Evolutionary conservation across 2,888 invertebrate genomes (phyloP), one percentile per base, ranked within the genome.

Genomic region (Sarcophaga carnaria): DNA sequence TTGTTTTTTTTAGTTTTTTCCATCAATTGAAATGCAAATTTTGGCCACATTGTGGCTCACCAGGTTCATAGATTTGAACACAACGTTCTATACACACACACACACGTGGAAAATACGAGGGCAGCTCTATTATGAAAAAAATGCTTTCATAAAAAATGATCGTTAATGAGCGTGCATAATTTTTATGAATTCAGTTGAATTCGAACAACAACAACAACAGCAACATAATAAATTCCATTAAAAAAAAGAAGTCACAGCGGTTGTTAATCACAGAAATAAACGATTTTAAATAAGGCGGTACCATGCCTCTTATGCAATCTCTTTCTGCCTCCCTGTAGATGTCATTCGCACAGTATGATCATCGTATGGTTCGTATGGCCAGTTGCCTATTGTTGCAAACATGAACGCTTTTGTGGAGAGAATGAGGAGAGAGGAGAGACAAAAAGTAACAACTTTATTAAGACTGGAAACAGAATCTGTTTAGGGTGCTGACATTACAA

Each of bases 11-110:
- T 22, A 78, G 54, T 71, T 84, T 14, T 49, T 49, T 49, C 54
- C 66, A 14, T n/a, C 75, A 47, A 84, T 87, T 82, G 66, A 82
- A 82, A 87, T 87, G 87, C 75, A 81, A 87, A 87, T 84, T 80
- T 87, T 84, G 87, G 87, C 87, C 87, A 84, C 87, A 87, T 69
- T 87, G 87, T 75, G 86, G 84, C 84, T 87, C 84, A 84, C 87
- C 84, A 82, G 75, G 80, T 77, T 70, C 69, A 8, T 20, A 37
- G 60, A 72, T 74, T 74, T 54, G 12, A 59, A 75, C 22, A 59
- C 62, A 59, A 66, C n/a, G n/a, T 14, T 49, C 14, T 49, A 37
- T 22, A 45, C 22, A 62, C 49, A 62, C 72, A 54, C 66, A 71
- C 49, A 60, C n/a, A 64, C 45, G 74, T 59, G 79, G 63, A 64